Base-by-base conservation (phyloP, 2,113 vertebrate species). In the Cettia cetti region DNA sequence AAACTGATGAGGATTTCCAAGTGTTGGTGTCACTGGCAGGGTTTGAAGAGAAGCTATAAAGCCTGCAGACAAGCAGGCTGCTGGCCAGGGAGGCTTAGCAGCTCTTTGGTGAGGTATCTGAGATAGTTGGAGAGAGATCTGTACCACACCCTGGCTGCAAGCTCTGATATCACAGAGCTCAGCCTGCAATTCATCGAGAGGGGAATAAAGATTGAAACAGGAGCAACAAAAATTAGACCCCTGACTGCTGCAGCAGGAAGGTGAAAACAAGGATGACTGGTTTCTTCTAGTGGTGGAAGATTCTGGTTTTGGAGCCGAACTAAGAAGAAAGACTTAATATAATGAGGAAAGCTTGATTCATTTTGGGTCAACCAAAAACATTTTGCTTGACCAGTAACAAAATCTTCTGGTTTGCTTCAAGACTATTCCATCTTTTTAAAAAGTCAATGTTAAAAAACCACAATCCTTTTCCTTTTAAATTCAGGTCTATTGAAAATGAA, bases 371-470 rank as follows among this genome's bases (percentile, higher is more conserved):
- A 85, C 15, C 44, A 83, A 91, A 95, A 89, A 1, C 2, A 0
- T 86, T 84, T 56, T 79, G 16, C 53, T 82, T 91, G 82, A 93
- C 79, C 71, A 64, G 65, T 84, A 78, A 89, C 72, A 89, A 92
- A 94, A 60, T 75, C 40, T 81, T 84, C 86, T 90, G 76, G 39
- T 77, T 90, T 95, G 50, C 45, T 88, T 86, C 35, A 45, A 95
- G 68, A 59, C 30, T 74, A n/a, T 64, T 88, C 47, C 27, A 69
- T 71, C 39, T 47, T 87, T 10, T 57, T 0, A 18, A 57, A 57
- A 49, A 77, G 15, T 24, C 13, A 44, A 15, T 44, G 26, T 57
- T 57, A 13, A 54, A 70, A 27, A 77, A 13, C 0, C 71, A 70
- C 54, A 86, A 35, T 8, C 59, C 33, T 52, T 22, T 56, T 82